phyloP scores from a whole-genome alignment of 2,113 vertebrate genomes.

The Nannospalax galili region DNA sequence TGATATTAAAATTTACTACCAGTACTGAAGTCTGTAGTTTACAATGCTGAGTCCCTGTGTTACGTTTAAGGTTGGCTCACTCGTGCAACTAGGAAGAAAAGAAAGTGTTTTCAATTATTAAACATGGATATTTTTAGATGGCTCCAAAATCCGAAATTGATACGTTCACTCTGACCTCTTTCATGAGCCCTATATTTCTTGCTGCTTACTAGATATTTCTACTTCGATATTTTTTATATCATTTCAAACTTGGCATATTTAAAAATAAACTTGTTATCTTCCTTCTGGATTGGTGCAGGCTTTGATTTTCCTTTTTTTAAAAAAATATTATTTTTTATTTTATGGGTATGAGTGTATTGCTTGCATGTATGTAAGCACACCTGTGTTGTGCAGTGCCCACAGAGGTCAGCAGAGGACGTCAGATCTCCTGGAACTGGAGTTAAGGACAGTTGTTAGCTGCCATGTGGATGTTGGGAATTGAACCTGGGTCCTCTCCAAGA shows the following conservation, averaged over 20 bases:
- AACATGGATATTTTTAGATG: constrained; percentile 60
- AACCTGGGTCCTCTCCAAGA: no score
- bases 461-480: no score
- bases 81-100: background rate
- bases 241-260: background rate
- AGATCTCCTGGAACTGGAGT: no score
- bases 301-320: background rate
- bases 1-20: background rate
- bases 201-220: background rate
- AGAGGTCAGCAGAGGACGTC: no score
- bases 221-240: background rate
- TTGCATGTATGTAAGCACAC: no score
- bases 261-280: background rate
- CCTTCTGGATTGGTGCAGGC: background rate
- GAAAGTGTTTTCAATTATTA: constrained; percentile 1
- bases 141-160: constrained; percentile 11
- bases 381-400: no score
- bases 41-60: background rate
- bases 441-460: no score
- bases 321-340: no score
- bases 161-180: constrained; percentile 20
- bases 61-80: background rate
- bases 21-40: background rate
- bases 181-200: background rate
- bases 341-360: no score